Conservation (phyloP, 1,140 invertebrate species). For the Cherax quadricarinatus region DNA sequence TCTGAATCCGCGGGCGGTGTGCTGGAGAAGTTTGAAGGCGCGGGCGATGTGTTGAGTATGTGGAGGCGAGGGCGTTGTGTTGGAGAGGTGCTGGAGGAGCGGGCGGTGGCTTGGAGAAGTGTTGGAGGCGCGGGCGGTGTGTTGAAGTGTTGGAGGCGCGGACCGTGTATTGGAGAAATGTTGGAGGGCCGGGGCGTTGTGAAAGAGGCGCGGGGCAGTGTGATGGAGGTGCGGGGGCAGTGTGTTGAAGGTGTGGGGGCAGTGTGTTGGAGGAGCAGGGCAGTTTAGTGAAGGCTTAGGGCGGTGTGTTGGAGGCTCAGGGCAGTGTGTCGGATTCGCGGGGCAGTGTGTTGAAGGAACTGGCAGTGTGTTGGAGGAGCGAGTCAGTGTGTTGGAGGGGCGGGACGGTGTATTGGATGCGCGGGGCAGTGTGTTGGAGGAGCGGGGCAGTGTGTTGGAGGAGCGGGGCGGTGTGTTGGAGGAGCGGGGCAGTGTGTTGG, state of each 20-base stretch:
- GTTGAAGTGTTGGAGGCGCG: not conserved
- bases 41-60: not conserved
- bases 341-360: not conserved
- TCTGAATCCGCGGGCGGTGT: not conserved
- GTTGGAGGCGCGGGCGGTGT: not conserved
- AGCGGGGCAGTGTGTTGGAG: not conserved
- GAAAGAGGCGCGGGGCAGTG: no score
- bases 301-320: no score
- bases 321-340: no score
- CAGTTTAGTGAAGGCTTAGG: no score
- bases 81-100: not conserved
- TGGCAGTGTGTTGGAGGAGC: not conserved
- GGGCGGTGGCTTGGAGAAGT: not conserved
- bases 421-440: not conserved
- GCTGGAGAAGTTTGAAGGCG: not conserved
- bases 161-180: not conserved
- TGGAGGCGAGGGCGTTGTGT: not conserved
- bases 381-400: not conserved
- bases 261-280: no score
- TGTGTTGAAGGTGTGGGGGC: no score
- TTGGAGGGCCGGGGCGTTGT: not conserved
- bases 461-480: not conserved
- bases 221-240: no score
- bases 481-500: no score
- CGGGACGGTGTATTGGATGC: no score